phyloP scores from a whole-genome alignment of 2,888 invertebrate species.

The Myopa tessellatipennis region DNA sequence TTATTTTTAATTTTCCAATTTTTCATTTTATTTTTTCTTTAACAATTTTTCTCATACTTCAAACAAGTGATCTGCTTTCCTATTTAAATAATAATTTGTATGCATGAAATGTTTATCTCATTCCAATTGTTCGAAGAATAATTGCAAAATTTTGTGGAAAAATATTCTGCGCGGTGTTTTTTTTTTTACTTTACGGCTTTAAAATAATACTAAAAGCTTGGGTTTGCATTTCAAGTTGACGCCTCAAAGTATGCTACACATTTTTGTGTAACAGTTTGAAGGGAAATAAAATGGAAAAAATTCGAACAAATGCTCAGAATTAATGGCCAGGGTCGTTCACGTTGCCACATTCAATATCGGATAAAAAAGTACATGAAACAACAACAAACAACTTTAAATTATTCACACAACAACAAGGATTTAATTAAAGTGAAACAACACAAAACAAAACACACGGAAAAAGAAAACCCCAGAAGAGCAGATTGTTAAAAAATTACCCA shows the following conservation, averaged over 20 bases:
- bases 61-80: too few species aligned
- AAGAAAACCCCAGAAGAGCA: neutral
- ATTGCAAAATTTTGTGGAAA: neutral
- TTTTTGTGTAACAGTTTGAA: neutral
- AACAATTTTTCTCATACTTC: too few species aligned
- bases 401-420: neutral
- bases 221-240: neutral
- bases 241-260: conserved; percentile 15
- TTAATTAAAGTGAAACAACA: neutral
- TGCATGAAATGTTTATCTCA: neutral
- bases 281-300: neutral
- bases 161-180: neutral
- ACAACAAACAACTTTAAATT: neutral
- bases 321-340: too few species aligned
- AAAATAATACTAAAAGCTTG: neutral
- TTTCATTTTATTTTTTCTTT: too few species aligned
- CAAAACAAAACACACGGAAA: neutral
- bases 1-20: too few species aligned
- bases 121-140: neutral
- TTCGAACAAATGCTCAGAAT: too few species aligned
- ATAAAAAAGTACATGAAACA: neutral
- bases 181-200: neutral
- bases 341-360: too few species aligned
- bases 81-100: neutral
- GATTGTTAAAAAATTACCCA: neutral